phyloP scores from a whole-genome alignment of 2,113 vertebrate genomes.

The Cavia aperea region DNA sequence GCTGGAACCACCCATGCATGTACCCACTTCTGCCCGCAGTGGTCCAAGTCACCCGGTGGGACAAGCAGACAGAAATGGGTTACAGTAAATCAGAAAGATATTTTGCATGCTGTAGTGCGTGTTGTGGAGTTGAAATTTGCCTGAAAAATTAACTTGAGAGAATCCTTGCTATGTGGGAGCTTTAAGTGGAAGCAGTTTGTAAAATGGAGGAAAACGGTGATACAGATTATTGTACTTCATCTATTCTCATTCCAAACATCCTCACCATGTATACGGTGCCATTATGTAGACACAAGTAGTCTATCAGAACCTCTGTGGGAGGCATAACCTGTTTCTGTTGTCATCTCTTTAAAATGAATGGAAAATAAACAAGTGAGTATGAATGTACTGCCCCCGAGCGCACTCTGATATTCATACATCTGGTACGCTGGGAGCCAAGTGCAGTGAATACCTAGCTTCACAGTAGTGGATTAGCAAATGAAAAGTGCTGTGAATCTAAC shows the following conservation, averaged over 20 bases:
- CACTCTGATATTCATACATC: background rate
- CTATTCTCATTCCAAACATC: background rate
- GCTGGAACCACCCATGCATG: no score
- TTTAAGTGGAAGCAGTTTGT: constrained; percentile 1
- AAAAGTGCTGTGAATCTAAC: constrained; percentile 14
- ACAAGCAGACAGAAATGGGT: no score
- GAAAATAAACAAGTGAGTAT: background rate
- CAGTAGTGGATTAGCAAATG: constrained; percentile 34
- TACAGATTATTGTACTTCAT: background rate
- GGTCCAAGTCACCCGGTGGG: background rate
- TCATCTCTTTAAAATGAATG: background rate
- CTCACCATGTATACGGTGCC: background rate
- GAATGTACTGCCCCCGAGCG: background rate
- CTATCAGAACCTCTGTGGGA: background rate
- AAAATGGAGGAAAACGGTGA: background rate
- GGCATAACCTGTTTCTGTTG: background rate
- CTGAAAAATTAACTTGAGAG: constrained; percentile 21
- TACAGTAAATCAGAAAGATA: background rate
- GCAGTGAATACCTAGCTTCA: background rate
- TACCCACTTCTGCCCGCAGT: background rate
- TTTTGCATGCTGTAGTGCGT: background rate
- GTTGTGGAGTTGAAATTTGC: background rate
- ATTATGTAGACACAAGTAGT: background rate
- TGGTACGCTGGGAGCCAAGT: background rate
- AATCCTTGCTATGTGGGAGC: background rate